A percentile compares a stretch with the other conserved stretches of the same genome.
Evolutionary conservation across 37 sponge, comb jelly and placozoan genomes (phyloP).

Genomic region (Oopsacas minuta): DNA sequence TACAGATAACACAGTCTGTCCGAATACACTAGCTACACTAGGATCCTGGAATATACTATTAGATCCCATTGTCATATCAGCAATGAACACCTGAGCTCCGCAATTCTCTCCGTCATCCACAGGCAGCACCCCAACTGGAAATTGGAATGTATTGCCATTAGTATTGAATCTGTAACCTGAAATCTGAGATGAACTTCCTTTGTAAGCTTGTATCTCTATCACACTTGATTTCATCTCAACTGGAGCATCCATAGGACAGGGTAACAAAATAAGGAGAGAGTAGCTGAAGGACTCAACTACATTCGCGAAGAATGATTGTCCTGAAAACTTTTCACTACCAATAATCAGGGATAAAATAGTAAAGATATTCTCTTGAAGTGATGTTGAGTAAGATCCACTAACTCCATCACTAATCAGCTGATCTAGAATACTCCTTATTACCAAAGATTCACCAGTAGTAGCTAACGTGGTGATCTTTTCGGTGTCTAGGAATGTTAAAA

Average conservation of each 20-base stretch:
- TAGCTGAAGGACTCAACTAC: background rate
- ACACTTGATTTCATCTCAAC: background rate
- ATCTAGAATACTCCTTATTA: background rate
- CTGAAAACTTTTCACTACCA: background rate
- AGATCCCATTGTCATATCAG: background rate
- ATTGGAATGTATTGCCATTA: background rate
- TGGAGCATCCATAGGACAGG: background rate
- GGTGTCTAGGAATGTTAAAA: background rate
- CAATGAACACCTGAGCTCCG: background rate
- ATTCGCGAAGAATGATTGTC: background rate
- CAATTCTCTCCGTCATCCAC: background rate
- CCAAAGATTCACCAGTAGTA: background rate
- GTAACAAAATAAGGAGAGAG: background rate
- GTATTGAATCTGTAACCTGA: background rate
- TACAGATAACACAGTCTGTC: background rate
- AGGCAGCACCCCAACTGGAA: background rate
- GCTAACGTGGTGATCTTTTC: background rate
- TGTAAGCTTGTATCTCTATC: background rate
- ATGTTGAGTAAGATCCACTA: background rate
- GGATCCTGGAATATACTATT: background rate
- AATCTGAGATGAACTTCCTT: background rate
- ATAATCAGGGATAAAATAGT: background rate
- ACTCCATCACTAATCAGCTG: conserved; percentile 3
- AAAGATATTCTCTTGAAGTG: background rate
- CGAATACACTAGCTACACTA: background rate